A percentile compares a stretch with the other conserved stretches of the same genome.
These are phyloP conservation scores for Nemotelus nigrinus DNA, from an alignment of 2,888 invertebrate species.

Conservation along the genomic window DNA sequence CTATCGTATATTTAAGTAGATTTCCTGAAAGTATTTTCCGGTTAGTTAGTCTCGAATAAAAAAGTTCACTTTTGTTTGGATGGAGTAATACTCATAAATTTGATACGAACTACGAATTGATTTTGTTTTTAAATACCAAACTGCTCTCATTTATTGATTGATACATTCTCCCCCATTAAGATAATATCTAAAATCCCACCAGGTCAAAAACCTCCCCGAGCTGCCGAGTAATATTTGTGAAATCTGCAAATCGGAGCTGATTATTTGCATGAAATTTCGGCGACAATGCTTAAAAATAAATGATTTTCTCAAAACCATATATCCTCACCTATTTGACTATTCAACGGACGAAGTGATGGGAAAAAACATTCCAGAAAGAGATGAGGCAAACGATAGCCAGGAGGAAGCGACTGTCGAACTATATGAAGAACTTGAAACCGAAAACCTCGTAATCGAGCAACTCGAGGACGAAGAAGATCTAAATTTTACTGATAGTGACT, in stretches of 20 bases:
- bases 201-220: conserved; percentile 34
- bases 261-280: conserved; percentile 48
- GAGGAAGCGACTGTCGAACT: not conserved
- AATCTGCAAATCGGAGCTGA: conserved; percentile 51
- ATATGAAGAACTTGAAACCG: not conserved
- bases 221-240: conserved; percentile 49
- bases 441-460: not conserved
- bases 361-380: not conserved
- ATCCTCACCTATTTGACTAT: conserved; percentile 13
- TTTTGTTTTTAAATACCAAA: too few relatives aligned
- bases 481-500: too few relatives aligned
- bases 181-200: too few relatives aligned
- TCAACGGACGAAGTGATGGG: not conserved
- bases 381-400: not conserved
- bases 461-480: not conserved
- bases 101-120: too few relatives aligned
- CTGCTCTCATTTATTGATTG: too few relatives aligned
- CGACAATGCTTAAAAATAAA: conserved; percentile 46
- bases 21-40: too few relatives aligned
- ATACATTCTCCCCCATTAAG: too few relatives aligned
- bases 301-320: conserved; percentile 35
- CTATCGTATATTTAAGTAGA: too few relatives aligned
- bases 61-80: too few relatives aligned
- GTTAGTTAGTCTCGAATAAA: too few relatives aligned
- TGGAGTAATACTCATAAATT: too few relatives aligned